These are phyloP conservation scores for Dinomys branickii DNA, from an alignment of 2,113 vertebrate species.

Conservation along the genomic window DNA sequence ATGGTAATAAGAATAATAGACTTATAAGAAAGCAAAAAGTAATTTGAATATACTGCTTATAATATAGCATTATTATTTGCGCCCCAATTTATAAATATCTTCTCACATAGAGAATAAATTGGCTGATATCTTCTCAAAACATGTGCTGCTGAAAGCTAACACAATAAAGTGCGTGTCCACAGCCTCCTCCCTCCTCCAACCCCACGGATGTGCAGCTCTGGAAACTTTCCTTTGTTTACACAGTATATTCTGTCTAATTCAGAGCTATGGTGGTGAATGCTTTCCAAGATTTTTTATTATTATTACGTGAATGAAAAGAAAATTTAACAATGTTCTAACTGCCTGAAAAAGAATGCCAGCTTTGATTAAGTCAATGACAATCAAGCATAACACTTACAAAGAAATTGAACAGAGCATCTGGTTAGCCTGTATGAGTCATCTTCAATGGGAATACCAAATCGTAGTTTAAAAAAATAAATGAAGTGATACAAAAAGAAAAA, in stretches of 20 bases:
- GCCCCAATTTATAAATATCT: not conserved
- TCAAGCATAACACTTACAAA: constrained; percentile 49
- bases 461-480: constrained; percentile 33
- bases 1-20: not conserved
- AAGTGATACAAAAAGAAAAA: constrained; percentile 23
- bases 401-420: constrained; percentile 61
- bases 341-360: constrained; percentile 25
- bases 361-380: constrained; percentile 60
- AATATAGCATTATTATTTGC: not conserved
- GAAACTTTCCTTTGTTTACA: constrained; percentile 16
- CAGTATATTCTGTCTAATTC: not conserved
- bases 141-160: not conserved
- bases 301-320: constrained; percentile 42
- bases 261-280: not conserved
- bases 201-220: not conserved
- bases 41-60: constrained; percentile 60
- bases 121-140: constrained; percentile 39
- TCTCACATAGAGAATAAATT: not conserved
- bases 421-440: constrained; percentile 46
- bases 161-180: not conserved
- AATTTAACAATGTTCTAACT: constrained; percentile 50
- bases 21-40: constrained; percentile 50
- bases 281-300: constrained; percentile 46
- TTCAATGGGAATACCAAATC: constrained; percentile 20
- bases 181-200: not conserved